Conservation (phyloP, 2,113 vertebrate genomes). For the Ifrita kowaldi region DNA sequence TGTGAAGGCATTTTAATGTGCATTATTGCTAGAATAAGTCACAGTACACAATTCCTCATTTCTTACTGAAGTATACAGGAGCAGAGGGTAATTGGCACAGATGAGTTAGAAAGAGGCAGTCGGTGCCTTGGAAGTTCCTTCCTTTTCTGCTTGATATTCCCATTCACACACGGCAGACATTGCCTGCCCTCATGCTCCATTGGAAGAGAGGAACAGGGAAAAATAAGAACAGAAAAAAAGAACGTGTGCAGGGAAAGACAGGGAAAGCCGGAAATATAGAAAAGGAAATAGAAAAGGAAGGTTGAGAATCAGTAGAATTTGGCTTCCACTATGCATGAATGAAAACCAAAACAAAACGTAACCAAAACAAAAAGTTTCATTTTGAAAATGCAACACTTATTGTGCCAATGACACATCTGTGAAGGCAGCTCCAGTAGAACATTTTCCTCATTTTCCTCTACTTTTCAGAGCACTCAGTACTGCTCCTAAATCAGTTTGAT, state of each 20-base stretch:
- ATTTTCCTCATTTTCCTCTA: neutral
- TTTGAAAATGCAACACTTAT: neutral
- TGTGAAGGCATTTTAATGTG: neutral
- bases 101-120: neutral
- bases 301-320: neutral
- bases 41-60: neutral
- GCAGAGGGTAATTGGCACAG: neutral
- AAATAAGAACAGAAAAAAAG: neutral
- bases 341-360: neutral
- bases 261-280: neutral
- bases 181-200: neutral
- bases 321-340: neutral
- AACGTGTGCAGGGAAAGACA: neutral
- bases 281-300: neutral
- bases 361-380: neutral
- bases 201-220: neutral
- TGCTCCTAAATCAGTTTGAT: neutral
- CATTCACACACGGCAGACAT: neutral
- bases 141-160: neutral
- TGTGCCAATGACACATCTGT: neutral
- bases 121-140: neutral
- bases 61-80: neutral
- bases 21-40: neutral
- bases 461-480: neutral
- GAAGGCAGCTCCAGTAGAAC: neutral